A percentile compares a stretch with the other conserved stretches of the same genome.
These are phyloP conservation scores for Falco punctatus DNA, from an alignment of 2,113 vertebrate genomes.

Conservation along the genomic window DNA sequence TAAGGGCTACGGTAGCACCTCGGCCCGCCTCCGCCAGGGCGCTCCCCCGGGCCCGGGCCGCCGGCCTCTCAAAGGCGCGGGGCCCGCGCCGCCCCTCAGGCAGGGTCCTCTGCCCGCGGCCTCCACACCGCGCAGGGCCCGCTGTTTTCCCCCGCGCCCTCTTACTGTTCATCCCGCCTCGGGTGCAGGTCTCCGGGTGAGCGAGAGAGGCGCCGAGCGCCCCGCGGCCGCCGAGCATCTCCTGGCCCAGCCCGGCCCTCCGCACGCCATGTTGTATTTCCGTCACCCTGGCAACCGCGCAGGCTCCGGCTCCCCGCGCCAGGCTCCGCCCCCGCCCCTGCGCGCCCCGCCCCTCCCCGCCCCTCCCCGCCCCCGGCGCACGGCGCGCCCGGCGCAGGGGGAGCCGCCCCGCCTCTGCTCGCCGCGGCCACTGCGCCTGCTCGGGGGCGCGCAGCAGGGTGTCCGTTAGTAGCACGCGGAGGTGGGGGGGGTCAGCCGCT, in stretches of 20 bases:
- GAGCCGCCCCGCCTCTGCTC: too few species aligned
- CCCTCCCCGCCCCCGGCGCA: too few species aligned
- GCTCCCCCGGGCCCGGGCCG: background rate
- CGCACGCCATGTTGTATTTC: slow-evolving; percentile 69
- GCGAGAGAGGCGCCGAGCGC: background rate
- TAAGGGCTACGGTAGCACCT: background rate
- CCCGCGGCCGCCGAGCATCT: background rate
- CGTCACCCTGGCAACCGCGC: slow-evolving; percentile 77
- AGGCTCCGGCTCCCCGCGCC: background rate
- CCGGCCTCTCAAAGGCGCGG: background rate
- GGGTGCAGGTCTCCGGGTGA: background rate
- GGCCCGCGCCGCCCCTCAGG: background rate
- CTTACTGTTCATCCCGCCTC: slow-evolving; percentile 72
- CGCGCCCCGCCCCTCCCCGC: too few species aligned
- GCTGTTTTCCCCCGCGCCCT: background rate
- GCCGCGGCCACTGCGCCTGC: too few species aligned
- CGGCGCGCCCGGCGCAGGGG: too few species aligned
- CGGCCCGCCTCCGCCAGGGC: background rate
- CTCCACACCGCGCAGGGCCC: background rate
- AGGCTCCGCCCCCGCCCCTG: too few species aligned
- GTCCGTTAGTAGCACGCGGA: too few species aligned
- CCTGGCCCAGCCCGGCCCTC: background rate
- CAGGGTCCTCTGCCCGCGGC: background rate
- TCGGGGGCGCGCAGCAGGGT: too few species aligned
- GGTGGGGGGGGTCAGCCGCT: too few species aligned